Evolutionary conservation across 2,888 invertebrate species (phyloP), one percentile per base, ranked within the genome.

Genomic region (Rhopalosiphum nymphaeae): DNA sequence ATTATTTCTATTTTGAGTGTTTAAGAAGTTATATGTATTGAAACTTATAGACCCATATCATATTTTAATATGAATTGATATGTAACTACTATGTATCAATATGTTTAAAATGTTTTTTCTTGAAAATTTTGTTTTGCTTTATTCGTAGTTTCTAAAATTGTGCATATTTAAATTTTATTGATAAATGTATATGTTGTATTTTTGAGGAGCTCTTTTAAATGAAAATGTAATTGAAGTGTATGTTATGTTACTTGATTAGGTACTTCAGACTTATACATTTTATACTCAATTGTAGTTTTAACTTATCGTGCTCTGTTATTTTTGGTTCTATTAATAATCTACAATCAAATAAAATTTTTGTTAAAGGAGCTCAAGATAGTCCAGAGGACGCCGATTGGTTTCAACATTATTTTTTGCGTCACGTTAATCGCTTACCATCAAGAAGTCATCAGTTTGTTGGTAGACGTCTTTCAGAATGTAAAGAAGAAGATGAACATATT

Each of bases 401-500:
- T 95, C 97, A 97, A 95, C 97, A 97, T 95, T 97, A 97, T 95
- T 97, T 97, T 96, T 96, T 97, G 96, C 97, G 97, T 95, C 97
- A 97, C 95, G 97, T 97, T 95, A 97, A 97, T 95, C 97, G 97
- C 95, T 96, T 97, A 95, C 97, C 97, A 56, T 97, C 97, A 92
- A 96, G 95, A 95, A 96, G 67, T 95, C 96, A 94, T 96, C 96
- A 95, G 95, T 96, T 44, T 96, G 95, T n/a, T 95, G 95, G 89
- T 96, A 96, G 98, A 57, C 97, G 98, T 29, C 96, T 98, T 95
- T 98, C 98, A 7, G 98, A 98, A 96, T 98, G 98, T 95, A 97
- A 97, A 94, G 98, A 98, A 95, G 98, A 98, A 96, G 98, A 98
- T 95, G 98, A 98, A 95, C 92, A 94, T 61, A 46, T 90, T 56